Conservation (phyloP, 1,140 invertebrate genomes). For the Diuraphis noxia region DNA sequence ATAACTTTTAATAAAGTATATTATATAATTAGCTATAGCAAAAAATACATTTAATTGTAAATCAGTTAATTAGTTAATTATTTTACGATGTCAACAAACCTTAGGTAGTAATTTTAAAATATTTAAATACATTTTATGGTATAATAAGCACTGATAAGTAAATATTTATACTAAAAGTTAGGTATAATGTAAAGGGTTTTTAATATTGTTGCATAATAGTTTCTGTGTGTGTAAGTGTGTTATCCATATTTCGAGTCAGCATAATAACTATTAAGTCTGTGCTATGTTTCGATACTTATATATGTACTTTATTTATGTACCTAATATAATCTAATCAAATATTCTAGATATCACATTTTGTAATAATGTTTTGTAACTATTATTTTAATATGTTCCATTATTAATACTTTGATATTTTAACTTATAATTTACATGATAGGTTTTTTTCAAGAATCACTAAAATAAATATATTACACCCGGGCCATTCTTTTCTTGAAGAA, state of each 20-base stretch:
- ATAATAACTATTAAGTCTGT: no score
- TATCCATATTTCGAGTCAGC: no score
- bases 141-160: not conserved
- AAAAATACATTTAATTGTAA: not conserved
- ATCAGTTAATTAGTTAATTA: not conserved
- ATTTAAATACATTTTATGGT: not conserved
- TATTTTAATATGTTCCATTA: not conserved
- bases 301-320: no score
- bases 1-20: no score
- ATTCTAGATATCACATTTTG: no score
- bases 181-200: no score
- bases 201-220: no score
- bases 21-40: no score
- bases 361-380: not conserved
- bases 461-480: not conserved
- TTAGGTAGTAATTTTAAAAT: not conserved
- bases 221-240: no score
- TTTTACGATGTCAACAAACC: not conserved
- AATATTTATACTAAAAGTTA: not conserved
- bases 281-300: no score
- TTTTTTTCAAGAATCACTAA: not conserved
- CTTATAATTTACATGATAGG: not conserved
- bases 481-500: not conserved
- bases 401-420: not conserved
- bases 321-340: no score